A percentile compares a stretch with the other conserved stretches of the same genome.
These are phyloP conservation scores for Chironomus tepperi DNA, from an alignment of 1,140 invertebrate genomes.

Conservation along the genomic window DNA sequence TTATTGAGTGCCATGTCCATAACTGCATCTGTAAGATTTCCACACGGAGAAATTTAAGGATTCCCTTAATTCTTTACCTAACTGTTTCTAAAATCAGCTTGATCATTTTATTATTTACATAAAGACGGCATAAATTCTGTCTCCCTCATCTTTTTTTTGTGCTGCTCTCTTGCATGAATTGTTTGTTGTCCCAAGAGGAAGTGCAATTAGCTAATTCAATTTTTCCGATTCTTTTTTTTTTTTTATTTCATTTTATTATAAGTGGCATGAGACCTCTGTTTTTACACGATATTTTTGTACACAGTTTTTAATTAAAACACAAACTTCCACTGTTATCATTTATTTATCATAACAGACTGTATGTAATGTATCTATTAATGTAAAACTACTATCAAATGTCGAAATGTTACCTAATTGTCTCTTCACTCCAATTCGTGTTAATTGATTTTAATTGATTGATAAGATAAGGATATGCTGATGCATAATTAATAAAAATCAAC, in stretches of 20 bases:
- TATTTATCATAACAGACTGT: too few species aligned
- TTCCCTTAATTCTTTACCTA: too few species aligned
- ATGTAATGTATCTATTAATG: background rate
- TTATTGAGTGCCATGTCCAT: background rate
- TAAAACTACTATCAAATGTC: too few species aligned
- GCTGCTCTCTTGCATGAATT: constrained; percentile 15
- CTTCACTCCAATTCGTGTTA: background rate
- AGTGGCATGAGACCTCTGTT: background rate
- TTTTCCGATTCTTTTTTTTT: background rate
- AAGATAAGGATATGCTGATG: background rate
- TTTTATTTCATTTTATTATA: background rate
- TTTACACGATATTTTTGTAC: too few species aligned
- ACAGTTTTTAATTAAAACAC: constrained; percentile 15
- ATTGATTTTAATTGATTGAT: constrained; percentile 2
- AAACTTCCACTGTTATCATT: too few species aligned
- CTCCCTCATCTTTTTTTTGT: constrained; percentile 1
- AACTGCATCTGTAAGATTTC: background rate
- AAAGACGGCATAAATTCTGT: background rate
- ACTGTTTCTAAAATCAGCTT: background rate
- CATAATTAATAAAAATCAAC: background rate
- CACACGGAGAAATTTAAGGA: background rate
- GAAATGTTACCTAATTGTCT: background rate
- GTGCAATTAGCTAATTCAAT: constrained; percentile 22
- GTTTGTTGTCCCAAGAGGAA: constrained; percentile 19
- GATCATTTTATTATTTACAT: constrained; percentile 15